Evolutionary conservation across 2,113 vertebrate genomes (phyloP), one percentile per base, ranked within the genome.

Genomic region (Pomatorhinus ruficollis): DNA sequence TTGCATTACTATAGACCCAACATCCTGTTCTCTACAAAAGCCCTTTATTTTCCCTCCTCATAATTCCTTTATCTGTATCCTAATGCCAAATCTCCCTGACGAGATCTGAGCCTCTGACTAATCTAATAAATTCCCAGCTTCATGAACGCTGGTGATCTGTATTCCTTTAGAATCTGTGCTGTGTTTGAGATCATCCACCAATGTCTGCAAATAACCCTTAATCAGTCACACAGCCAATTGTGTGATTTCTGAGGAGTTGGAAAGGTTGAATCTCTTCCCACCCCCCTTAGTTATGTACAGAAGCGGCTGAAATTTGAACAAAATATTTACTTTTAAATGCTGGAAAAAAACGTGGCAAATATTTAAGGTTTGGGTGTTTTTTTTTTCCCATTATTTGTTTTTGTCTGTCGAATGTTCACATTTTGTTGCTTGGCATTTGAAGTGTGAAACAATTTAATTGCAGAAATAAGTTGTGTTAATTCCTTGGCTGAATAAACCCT

Each of bases 31-130:
- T 72, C 53, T 22, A 56, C 69, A 85, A 68, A 93, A 85, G 28
- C 37, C 49, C 12, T 5, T 60, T 61, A 63, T 76, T 70, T 79
- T 53, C 9, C 21, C 56, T 65, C 28, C 54, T 30, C 70, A 61
- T 80, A 53, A 79, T 92, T 94, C 42, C 49, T 92, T 89, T 27
- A 23, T 78, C 30, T 17, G 44, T 27, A 30, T 60, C 79, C 82
- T 64, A 68, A 85, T 79, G 70, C 61, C 50, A 65, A 52, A 85
- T 84, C 61, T 68, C 71, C 45, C 60, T 87, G 84, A 71, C 11
- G 72, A 63, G 60, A 45, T 78, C 77, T 44, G 89, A 79, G 61
- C 78, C 66, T 85, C 92, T 90, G 92, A 93, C 88, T 96, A 95
- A 95, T 72, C 53, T 54, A 90, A 94, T 90, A 90, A 76, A 79